A percentile compares a stretch with the other conserved stretches of the same genome.
phyloP scores from a whole-genome alignment of 2,888 invertebrate genomes.

The Lasioglossum calceatum region DNA sequence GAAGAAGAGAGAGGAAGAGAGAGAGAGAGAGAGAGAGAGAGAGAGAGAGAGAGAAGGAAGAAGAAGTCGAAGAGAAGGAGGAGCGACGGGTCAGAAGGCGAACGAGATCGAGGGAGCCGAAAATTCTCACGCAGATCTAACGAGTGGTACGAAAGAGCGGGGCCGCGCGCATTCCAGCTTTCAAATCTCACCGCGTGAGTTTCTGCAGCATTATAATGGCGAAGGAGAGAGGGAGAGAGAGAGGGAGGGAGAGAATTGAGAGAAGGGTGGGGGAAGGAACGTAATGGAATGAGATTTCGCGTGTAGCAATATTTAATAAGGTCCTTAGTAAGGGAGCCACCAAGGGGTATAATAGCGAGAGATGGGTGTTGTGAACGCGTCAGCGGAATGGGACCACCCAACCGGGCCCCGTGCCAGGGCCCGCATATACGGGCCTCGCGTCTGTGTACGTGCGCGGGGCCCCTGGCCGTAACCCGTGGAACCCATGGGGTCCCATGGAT shows the following conservation, averaged over 20 bases:
- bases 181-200: constrained; percentile 51
- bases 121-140: constrained; percentile 71
- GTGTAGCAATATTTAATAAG: constrained; percentile 82
- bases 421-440: constrained; percentile 70
- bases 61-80: background rate
- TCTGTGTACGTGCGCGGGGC: constrained; percentile 59
- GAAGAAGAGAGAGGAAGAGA: background rate
- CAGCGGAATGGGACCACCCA: constrained; percentile 83
- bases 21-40: background rate
- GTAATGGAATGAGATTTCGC: constrained; percentile 76
- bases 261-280: background rate
- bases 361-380: constrained; percentile 82
- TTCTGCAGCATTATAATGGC: background rate
- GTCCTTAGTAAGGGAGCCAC: constrained; percentile 79
- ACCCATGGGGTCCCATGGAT: constrained; percentile 76
- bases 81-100: background rate
- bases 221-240: background rate
- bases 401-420: constrained; percentile 79
- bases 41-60: background rate
- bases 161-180: constrained; percentile 68
- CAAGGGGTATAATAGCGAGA: constrained; percentile 78
- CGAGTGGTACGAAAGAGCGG: constrained; percentile 66
- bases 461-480: constrained; percentile 65
- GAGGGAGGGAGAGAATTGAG: background rate
- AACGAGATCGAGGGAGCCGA: constrained; percentile 35